These are phyloP conservation scores for Ceyx melanurus DNA, from an alignment of 2,113 vertebrate species.

Conservation along the genomic window DNA sequence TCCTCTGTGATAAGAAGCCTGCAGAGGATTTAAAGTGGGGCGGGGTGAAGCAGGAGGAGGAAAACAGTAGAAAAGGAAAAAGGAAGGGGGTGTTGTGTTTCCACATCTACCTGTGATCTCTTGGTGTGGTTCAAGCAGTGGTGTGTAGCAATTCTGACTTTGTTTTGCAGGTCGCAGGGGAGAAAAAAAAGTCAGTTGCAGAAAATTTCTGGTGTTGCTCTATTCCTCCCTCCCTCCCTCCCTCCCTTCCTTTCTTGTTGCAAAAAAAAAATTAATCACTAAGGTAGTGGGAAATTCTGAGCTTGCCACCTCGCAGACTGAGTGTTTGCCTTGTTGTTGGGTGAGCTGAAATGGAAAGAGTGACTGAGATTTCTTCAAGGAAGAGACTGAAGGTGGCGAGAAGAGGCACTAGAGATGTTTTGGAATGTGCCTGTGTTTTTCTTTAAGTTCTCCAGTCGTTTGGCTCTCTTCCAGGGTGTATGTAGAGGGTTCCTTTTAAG, in stretches of 20 bases:
- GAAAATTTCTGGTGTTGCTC: neutral
- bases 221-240: neutral
- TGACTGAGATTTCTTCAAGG: neutral
- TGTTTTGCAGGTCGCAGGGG: constrained; percentile 17
- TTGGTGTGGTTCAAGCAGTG: constrained; percentile 14
- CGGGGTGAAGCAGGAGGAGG: neutral
- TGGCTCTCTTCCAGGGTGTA: neutral
- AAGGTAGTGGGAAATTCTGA: neutral
- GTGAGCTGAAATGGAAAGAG: neutral
- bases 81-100: constrained; percentile 33
- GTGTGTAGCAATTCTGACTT: neutral
- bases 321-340: neutral
- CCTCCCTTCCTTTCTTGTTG: neutral
- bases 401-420: neutral
- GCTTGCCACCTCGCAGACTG: neutral
- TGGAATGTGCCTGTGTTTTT: neutral
- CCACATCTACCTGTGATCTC: constrained; percentile 1
- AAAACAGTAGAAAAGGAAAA: neutral
- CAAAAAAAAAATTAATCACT: neutral
- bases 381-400: neutral
- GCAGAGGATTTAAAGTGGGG: neutral
- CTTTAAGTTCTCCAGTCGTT: neutral
- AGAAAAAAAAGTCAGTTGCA: neutral
- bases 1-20: neutral
- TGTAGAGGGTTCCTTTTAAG: neutral